Conservation (phyloP, 2,797 vertebrate species). For the Thaleichthys pacificus region DNA sequence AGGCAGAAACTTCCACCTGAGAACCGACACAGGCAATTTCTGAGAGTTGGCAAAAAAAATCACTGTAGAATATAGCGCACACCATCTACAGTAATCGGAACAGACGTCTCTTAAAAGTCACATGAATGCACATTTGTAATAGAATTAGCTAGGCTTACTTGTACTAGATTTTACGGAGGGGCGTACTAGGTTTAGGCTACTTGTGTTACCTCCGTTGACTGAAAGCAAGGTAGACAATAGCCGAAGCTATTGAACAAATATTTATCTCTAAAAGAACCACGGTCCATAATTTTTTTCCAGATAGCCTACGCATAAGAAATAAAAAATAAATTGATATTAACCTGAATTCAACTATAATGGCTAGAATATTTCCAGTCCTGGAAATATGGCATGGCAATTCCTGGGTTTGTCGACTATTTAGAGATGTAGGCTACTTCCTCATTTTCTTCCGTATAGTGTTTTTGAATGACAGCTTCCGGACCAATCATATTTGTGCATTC, state of each 20-base stretch:
- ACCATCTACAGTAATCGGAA: background rate
- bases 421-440: slow-evolving; percentile 60
- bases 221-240: background rate
- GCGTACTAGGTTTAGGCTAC: background rate
- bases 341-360: slow-evolving; percentile 16
- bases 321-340: background rate
- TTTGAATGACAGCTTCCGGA: slow-evolving; percentile 35
- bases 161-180: background rate
- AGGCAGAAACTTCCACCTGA: too few relatives aligned
- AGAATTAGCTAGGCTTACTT: too few relatives aligned
- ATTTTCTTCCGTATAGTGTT: slow-evolving; percentile 54
- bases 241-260: background rate
- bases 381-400: slow-evolving; percentile 32
- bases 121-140: too few relatives aligned
- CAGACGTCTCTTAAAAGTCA: too few relatives aligned
- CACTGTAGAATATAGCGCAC: background rate
- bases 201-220: background rate
- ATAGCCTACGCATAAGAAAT: background rate
- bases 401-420: slow-evolving; percentile 58
- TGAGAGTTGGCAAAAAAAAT: background rate
- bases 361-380: slow-evolving; percentile 24
- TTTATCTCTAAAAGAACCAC: background rate
- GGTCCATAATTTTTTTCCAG: background rate
- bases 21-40: too few relatives aligned
- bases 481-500: slow-evolving; percentile 48